Evolutionary conservation across 1,140 invertebrate species (phyloP), one percentile per base, ranked within the genome.

Genomic region (Papilio polytes): DNA sequence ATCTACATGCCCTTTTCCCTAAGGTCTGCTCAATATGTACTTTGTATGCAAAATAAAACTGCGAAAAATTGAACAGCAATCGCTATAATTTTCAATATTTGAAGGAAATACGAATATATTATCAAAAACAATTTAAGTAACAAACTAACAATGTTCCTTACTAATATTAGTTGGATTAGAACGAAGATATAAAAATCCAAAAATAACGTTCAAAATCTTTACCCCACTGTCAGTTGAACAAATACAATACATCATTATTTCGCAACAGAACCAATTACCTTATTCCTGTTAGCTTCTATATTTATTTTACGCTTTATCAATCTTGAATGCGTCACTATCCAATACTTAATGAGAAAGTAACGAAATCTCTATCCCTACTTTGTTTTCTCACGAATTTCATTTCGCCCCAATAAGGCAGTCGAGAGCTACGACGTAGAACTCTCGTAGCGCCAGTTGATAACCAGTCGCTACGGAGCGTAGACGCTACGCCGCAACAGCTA

Each of bases 381-480:
- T 78, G 53, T 78, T 78, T 66, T 78, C 77, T 66, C 77, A 66
- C 59, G 77, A 78, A 66, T 78, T 78, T 78, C 56, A 78, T 78
- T 78, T 78, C 77, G 59, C 63, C 36, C 20, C 31, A 78, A 66
- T 78, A 78, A 59, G 74, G 22, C 80, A 56, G 63, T 53, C 66
- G 53, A 82, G 81, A 74, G 84, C 87, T 88, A 89, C 86, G 86
- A 81, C 85, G 90, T 91, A 88, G 90, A 80, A 79, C 31, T 44
- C 81, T 85, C 88, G 89, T 89, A 90, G 86, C 89, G 86, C 73
- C 88, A 91, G 90, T 91, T 88, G 88, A 89, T 88, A 88, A 89
- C 86, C 83, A 82, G 83, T 74, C 84, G 89, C 87, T 89, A 87
- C 88, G 86, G 72, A 74, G 84, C 72, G 81, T 82, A 83, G 87